Conservation (phyloP, 2,113 vertebrate genomes). For the Mungos mungo region DNA sequence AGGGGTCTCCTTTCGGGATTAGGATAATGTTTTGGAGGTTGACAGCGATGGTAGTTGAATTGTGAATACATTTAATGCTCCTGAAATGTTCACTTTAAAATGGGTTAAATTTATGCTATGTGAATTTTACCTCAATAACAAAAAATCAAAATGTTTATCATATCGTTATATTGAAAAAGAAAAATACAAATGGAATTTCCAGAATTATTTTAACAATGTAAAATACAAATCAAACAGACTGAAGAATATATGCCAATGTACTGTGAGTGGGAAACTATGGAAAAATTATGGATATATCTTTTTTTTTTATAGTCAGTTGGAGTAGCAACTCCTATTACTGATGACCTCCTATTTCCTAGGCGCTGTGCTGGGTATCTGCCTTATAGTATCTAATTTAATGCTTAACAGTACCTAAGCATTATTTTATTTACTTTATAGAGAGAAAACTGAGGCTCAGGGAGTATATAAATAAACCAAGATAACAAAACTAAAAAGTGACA, state of each 20-base stretch:
- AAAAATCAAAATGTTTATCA: background rate
- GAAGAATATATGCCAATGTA: background rate
- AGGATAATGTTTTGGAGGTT: background rate
- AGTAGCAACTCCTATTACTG: background rate
- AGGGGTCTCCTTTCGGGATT: background rate
- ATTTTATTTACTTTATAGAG: background rate
- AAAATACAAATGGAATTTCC: background rate
- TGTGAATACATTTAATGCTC: background rate
- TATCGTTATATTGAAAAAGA: background rate
- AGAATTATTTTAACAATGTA: background rate
- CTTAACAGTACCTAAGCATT: background rate
- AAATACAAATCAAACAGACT: background rate
- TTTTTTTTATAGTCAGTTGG: background rate
- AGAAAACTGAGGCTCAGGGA: background rate
- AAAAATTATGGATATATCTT: background rate
- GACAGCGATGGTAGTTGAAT: background rate
- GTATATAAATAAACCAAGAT: background rate
- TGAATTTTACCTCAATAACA: background rate
- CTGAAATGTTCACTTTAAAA: background rate
- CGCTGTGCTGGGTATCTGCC: background rate
- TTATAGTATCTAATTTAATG: background rate
- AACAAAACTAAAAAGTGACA: background rate
- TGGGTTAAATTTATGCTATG: background rate
- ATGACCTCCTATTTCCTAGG: background rate
- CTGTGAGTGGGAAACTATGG: background rate